Evolutionary conservation across 1,140 invertebrate species (phyloP).

Genomic region (Ptiloglossa arizonensis): DNA sequence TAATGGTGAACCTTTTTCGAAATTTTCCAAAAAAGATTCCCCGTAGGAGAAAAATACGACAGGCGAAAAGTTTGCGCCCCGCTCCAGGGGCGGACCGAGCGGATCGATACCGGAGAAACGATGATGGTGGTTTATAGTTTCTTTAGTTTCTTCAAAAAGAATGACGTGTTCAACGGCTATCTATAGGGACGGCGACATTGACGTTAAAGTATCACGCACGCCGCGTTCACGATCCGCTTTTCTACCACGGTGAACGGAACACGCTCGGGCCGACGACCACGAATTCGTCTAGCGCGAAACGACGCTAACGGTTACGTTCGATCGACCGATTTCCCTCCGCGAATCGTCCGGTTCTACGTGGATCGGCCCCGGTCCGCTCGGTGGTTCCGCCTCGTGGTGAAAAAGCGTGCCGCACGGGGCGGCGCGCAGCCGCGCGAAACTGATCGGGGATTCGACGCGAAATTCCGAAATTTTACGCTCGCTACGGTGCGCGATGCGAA

Average conservation of each 20-base stretch:
- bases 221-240: conserved; percentile 27
- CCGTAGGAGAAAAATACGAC: conserved; percentile 51
- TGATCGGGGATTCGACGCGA: no score
- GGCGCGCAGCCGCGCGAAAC: no score
- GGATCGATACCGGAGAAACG: conserved; percentile 57
- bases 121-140: conserved; percentile 63
- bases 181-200: conserved; percentile 72
- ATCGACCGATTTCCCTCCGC: not conserved
- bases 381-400: no score
- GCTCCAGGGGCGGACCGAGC: not conserved
- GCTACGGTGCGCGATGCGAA: no score
- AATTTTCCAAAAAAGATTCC: no score
- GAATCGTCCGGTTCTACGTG: not conserved
- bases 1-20: conserved; percentile 35
- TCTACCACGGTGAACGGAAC: no score
- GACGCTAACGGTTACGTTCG: not conserved
- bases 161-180: conserved; percentile 79
- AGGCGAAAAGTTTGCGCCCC: conserved; percentile 53
- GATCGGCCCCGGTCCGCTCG: no score
- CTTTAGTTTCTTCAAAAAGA: conserved; percentile 79
- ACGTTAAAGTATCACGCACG: conserved; percentile 65
- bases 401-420: no score
- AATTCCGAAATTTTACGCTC: no score
- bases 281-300: conserved; percentile 13
- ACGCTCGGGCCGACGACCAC: conserved; percentile 9